phyloP scores from a whole-genome alignment of 2,113 vertebrate genomes.

The Pao palembangensis region DNA sequence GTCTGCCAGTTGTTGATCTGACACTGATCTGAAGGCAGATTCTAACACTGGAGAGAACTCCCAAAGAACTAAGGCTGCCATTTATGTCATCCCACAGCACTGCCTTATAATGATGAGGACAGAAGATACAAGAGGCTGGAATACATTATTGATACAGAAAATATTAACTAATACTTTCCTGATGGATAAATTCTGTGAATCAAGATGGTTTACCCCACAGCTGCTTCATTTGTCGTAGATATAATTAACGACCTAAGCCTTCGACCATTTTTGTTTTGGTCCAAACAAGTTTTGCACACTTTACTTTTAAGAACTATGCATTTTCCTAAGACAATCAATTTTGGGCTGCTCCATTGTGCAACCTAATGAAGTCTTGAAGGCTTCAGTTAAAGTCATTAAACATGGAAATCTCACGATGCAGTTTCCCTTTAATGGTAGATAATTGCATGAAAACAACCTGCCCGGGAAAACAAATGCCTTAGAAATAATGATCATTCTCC shows the following conservation, averaged over 20 bases:
- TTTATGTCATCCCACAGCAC: constrained; percentile 48
- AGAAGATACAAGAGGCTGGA: constrained; percentile 36
- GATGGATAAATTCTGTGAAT: constrained; percentile 58
- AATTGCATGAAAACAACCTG: constrained; percentile 42
- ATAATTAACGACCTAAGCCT: constrained; percentile 21
- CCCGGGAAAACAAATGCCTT: constrained; percentile 19
- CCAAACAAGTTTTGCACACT: constrained; percentile 35
- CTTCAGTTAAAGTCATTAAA: constrained; percentile 58
- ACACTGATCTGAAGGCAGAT: constrained; percentile 33
- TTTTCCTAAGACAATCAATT: constrained; percentile 32
- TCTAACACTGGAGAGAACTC: constrained; percentile 39
- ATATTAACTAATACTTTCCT: constrained; percentile 56
- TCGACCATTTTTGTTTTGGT: constrained; percentile 19
- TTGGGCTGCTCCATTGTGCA: constrained; percentile 33
- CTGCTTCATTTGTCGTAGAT: constrained; percentile 12
- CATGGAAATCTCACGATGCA: constrained; percentile 46
- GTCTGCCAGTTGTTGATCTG: constrained; percentile 25
- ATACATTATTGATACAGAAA: constrained; percentile 54
- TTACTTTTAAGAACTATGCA: constrained; percentile 40
- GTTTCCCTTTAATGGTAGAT: constrained; percentile 49
- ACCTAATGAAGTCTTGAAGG: constrained; percentile 59
- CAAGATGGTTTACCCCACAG: constrained; percentile 29
- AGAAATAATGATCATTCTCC: constrained; percentile 12
- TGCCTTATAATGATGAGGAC: constrained; percentile 61
- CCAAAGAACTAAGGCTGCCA: constrained; percentile 48